phyloP scores from a whole-genome alignment of 2,797 vertebrate genomes.

The Megaceryle alcyon region DNA sequence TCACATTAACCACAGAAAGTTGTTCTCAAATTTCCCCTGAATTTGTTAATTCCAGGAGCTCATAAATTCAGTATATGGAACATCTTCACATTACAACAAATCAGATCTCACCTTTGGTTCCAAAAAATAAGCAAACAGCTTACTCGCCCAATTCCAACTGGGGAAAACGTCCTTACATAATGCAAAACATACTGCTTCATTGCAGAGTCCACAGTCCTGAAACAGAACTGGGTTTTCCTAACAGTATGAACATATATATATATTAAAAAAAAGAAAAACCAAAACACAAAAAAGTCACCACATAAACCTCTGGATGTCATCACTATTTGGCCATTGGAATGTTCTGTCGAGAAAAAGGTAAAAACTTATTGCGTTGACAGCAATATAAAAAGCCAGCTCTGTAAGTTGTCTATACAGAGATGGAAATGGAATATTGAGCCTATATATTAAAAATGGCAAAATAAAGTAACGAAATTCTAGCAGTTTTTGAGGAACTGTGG shows the following conservation, averaged over 20 bases:
- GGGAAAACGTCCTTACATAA: not conserved
- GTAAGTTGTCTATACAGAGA: slow-evolving; percentile 82
- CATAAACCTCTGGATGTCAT: slow-evolving; percentile 93
- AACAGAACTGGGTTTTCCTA: not conserved
- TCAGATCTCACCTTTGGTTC: not conserved
- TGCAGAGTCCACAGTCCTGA: not conserved
- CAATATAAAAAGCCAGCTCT: slow-evolving; percentile 86
- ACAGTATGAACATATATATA: not conserved
- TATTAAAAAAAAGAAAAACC: not conserved
- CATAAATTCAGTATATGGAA: not conserved
- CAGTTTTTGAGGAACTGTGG: slow-evolving; percentile 91
- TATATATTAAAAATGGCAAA: slow-evolving; percentile 92
- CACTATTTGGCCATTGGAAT: slow-evolving; percentile 89
- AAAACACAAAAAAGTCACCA: slow-evolving; percentile 79
- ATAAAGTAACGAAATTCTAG: slow-evolving; percentile 98
- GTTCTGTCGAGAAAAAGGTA: slow-evolving; percentile 90
- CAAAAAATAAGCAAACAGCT: slow-evolving; percentile 10
- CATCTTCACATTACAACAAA: not conserved
- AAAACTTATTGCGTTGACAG: slow-evolving; percentile 86
- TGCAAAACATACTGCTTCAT: not conserved
- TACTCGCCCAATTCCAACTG: not conserved
- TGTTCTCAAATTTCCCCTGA: not conserved
- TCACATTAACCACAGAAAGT: slow-evolving; percentile 16
- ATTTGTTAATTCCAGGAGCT: not conserved
- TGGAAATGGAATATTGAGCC: slow-evolving; percentile 88